Base-by-base conservation (phyloP, 2,888 invertebrate species). In the Eueremaeus valkanovi region DNA sequence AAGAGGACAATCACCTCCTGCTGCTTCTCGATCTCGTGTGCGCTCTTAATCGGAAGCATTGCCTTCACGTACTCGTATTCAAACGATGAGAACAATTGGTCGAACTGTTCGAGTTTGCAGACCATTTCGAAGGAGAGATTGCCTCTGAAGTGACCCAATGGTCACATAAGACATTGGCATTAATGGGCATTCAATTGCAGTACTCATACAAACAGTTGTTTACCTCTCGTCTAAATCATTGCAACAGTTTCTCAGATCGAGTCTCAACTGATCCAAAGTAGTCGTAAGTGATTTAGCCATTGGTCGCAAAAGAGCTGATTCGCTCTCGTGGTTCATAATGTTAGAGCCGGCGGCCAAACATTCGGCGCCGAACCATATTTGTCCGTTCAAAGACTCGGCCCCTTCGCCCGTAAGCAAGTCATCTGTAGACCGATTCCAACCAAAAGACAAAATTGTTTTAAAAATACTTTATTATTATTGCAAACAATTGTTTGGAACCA, bases 351-450 rank as follows among this genome's bases (percentile, higher is more conserved):
- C 98, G 33, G 98, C 96, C 80, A 99, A 86, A 83, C 98, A 99
- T 91, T 99, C 99, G 76, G 98, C 98, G 24, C 98, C 98, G 85
- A 99, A 99, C 99, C 99, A 99, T 63, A 99, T 87, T 85, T 99
- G 98, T 0, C 98, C 98, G 51, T 97, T 95, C 78, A 99, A 86
- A 85, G 95, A 97, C 83, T 99, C 98, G n/a, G 72, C 66, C 29
- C 74, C 74, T 61, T 78, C 78, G 5, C 73, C 76, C 84, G 97
- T 97, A 79, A 98, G 88, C 16, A 99, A 95, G 83, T 99, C 98
- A 83, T 99, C 99, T 0, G 36, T 36, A 36, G 11, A 36, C 5
- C 36, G 36, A 8, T 8, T 36, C 5, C 5, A 36, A 36, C 5
- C 36, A 8, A 5, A 36, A 36, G 11, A 36, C 36, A 36, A 36